These are phyloP conservation scores for Synergus japonicus DNA, from an alignment of 2,888 invertebrate species.

Conservation along the genomic window DNA sequence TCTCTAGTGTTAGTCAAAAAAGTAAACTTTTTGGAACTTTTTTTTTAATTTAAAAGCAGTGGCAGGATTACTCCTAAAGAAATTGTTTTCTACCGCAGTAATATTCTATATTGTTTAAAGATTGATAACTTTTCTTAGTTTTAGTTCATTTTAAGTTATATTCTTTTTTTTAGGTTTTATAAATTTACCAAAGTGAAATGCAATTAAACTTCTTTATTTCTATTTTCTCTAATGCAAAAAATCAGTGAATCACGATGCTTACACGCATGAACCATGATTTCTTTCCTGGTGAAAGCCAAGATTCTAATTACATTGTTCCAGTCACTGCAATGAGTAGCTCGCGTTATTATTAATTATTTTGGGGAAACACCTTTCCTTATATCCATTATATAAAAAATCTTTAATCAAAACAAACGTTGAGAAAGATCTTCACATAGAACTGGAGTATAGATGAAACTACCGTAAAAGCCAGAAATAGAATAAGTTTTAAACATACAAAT, in stretches of 20 bases:
- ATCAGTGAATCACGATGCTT: constrained; percentile 67
- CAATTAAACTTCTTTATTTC: constrained; percentile 38
- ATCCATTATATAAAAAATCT: neutral
- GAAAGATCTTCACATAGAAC: neutral
- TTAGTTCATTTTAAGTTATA: neutral
- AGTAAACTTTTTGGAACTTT: too few species aligned
- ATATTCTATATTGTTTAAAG: neutral
- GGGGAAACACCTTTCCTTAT: constrained; percentile 40
- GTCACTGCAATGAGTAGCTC: constrained; percentile 62
- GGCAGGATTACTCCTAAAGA: too few species aligned
- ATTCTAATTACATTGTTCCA: constrained; percentile 64
- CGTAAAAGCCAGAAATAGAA: too few species aligned
- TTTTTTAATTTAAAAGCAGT: too few species aligned
- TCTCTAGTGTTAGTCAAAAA: too few species aligned
- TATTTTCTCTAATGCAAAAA: constrained; percentile 56
- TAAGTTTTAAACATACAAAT: too few species aligned
- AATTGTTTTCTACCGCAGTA: too few species aligned
- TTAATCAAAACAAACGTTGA: neutral
- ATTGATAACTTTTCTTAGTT: constrained; percentile 37
- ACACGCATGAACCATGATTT: constrained; percentile 72
- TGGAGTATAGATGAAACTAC: neutral
- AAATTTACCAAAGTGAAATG: constrained; percentile 3
- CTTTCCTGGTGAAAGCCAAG: constrained; percentile 75
- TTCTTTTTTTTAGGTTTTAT: neutral
- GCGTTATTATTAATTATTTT: constrained; percentile 23